These are phyloP conservation scores for Choloepus didactylus DNA, from an alignment of 2,797 vertebrate genomes.

Conservation along the genomic window DNA sequence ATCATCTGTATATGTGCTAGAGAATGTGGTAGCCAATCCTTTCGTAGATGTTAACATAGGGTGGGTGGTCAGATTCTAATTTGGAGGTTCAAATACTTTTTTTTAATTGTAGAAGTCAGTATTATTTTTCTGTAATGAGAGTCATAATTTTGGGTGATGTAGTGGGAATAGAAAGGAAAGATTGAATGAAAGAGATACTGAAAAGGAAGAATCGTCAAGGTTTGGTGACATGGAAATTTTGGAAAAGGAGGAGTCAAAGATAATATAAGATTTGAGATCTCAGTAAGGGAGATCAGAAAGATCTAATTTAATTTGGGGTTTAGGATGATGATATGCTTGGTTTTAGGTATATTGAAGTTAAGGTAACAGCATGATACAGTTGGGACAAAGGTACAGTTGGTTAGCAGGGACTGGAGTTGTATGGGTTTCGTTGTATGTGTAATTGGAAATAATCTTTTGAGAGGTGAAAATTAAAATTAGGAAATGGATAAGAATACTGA, in stretches of 20 bases:
- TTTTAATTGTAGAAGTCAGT: neutral
- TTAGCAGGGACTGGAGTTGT: neutral
- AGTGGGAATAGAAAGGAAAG: conserved; percentile 1
- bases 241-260: neutral
- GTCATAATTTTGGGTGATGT: neutral
- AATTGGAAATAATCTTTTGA: conserved; percentile 22
- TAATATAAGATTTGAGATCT: neutral
- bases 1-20: neutral
- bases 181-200: neutral
- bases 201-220: neutral
- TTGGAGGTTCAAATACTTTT: neutral
- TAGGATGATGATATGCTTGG: neutral
- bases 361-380: neutral
- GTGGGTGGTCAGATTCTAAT: neutral
- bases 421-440: neutral
- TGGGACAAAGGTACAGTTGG: neutral
- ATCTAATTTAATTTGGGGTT: neutral
- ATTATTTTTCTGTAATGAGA: neutral
- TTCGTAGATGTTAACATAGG: neutral
- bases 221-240: neutral
- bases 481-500: neutral
- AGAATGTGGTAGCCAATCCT: neutral
- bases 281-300: neutral
- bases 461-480: neutral
- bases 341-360: neutral